Conservation (phyloP, 1,140 invertebrate species). For the Conopomorpha cramerella region DNA sequence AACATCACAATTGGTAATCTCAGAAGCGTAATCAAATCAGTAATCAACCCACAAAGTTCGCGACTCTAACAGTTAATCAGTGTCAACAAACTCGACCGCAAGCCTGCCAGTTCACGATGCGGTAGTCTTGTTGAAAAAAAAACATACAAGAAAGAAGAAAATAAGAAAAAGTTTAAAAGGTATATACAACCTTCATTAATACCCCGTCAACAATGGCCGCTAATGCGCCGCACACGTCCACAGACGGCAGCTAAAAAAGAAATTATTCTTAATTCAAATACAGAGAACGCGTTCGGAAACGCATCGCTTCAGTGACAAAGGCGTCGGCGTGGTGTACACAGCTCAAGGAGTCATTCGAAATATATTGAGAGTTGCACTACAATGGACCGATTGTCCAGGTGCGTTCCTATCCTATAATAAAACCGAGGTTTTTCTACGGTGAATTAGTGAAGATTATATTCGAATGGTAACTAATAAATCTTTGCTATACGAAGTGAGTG, state of each 20-base stretch:
- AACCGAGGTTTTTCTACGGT: constrained; percentile 40
- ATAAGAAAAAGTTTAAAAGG: constrained; percentile 3
- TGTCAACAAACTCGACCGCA: too few species aligned
- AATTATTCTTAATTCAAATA: constrained; percentile 50
- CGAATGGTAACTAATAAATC: constrained; percentile 50
- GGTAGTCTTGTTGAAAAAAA: constrained; percentile 26
- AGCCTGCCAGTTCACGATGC: too few species aligned
- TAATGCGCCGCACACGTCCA: constrained; percentile 49
- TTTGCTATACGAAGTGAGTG: constrained; percentile 16
- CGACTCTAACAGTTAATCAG: too few species aligned
- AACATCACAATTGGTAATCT: too few species aligned
- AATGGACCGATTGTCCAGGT: constrained; percentile 37
- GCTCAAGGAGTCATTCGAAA: constrained; percentile 44
- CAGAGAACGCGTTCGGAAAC: constrained; percentile 21
- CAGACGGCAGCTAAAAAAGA: constrained; percentile 47
- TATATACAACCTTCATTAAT: constrained; percentile 34
- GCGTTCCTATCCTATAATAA: constrained; percentile 14
- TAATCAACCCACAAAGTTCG: too few species aligned
- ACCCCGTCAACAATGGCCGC: constrained; percentile 32
- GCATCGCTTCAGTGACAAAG: constrained; percentile 46
- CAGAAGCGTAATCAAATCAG: too few species aligned
- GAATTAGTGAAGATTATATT: constrained; percentile 47
- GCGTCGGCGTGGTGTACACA: constrained; percentile 23
- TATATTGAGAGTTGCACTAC: constrained; percentile 43
- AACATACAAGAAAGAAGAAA: too few species aligned